phyloP scores from a whole-genome alignment of 2,113 vertebrate genomes.

The Abramis brama region DNA sequence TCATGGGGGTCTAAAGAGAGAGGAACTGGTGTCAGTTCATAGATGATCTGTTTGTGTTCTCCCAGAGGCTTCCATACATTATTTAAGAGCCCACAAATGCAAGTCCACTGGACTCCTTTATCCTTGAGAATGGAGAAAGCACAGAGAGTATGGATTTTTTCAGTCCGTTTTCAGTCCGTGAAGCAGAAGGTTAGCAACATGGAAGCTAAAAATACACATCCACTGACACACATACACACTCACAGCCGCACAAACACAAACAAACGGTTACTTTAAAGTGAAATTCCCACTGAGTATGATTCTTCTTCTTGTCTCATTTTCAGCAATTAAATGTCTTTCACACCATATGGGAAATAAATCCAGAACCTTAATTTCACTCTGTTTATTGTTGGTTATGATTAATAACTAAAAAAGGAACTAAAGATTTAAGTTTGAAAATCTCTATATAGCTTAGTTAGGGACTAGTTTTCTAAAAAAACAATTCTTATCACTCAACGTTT shows the following conservation, averaged over 20 bases:
- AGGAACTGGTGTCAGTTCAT: conserved; percentile 47
- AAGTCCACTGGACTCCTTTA: conserved; percentile 50
- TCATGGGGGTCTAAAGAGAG: conserved; percentile 59
- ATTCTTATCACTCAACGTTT: no score
- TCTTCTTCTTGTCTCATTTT: not conserved
- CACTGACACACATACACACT: conserved; percentile 28
- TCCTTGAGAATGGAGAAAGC: conserved; percentile 44
- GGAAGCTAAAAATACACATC: conserved; percentile 15
- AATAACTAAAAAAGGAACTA: not conserved
- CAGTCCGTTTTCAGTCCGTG: conserved; percentile 18
- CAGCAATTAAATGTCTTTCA: not conserved
- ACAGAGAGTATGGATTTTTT: conserved; percentile 52
- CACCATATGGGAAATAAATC: not conserved
- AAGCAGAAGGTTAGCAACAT: conserved; percentile 31
- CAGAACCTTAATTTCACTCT: no score
- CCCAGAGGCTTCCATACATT: conserved; percentile 64
- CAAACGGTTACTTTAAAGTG: not conserved
- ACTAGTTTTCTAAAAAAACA: no score
- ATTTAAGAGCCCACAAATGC: conserved; percentile 64
- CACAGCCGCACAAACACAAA: not conserved
- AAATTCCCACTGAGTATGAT: conserved; percentile 12
- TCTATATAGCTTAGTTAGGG: no score
- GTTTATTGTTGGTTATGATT: no score
- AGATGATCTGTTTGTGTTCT: conserved; percentile 35
- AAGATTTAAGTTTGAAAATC: not conserved